Conservation (phyloP, 2,797 vertebrate species). For the Phrynocephalus guinanensis region DNA sequence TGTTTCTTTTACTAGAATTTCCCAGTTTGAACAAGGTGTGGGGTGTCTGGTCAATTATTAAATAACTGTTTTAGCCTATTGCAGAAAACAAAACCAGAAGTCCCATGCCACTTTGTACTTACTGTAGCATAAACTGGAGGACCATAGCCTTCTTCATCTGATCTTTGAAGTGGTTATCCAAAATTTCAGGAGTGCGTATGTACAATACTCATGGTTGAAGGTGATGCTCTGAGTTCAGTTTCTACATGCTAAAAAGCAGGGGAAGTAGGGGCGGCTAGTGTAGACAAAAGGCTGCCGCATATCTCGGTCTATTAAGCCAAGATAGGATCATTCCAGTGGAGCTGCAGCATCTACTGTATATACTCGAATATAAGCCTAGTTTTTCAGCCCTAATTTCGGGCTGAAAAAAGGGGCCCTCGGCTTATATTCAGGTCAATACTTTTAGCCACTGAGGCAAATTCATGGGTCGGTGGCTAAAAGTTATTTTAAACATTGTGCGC, state of each 20-base stretch:
- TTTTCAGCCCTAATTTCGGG: no score
- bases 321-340: background rate
- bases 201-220: background rate
- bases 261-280: background rate
- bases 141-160: background rate
- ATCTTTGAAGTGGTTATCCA: background rate
- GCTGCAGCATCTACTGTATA: background rate
- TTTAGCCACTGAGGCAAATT: no score
- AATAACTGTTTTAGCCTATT: background rate
- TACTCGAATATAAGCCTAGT: no score
- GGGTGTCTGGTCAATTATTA: no score
- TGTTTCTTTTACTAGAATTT: background rate
- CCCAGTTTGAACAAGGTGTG: background rate
- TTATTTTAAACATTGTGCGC: no score
- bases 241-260: background rate
- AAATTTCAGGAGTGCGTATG: background rate
- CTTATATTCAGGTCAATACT: no score
- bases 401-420: no score
- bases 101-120: background rate
- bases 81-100: background rate
- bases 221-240: background rate
- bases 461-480: no score
- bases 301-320: background rate
- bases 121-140: background rate
- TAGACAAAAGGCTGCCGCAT: background rate